Percentiles rank a stretch among this genome's conserved stretches.
phyloP scores from a whole-genome alignment of 2,888 invertebrate genomes.

The Cancer borealis region DNA sequence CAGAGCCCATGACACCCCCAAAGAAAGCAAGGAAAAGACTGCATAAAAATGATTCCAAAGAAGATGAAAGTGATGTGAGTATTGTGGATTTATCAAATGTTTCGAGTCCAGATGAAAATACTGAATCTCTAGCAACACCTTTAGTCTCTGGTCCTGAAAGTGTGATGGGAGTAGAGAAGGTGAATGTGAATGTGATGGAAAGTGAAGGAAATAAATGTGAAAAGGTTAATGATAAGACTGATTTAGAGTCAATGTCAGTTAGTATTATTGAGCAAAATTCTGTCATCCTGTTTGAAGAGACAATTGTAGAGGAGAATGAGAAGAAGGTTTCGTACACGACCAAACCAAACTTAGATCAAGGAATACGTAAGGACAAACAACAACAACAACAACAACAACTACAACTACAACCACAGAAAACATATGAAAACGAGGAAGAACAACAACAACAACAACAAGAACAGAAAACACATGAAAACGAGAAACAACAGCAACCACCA shows the following conservation, averaged over 20 bases:
- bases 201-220: not conserved
- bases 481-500: too few species aligned
- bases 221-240: not conserved
- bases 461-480: too few species aligned
- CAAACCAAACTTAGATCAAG: not conserved
- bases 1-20: constrained; percentile 76
- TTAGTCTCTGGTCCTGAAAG: not conserved
- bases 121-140: not conserved
- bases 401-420: too few species aligned
- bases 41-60: not conserved
- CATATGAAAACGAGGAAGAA: too few species aligned
- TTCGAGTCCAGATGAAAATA: not conserved
- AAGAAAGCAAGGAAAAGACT: not conserved
- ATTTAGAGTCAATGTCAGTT: not conserved
- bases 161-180: not conserved
- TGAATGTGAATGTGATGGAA: not conserved
- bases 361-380: not conserved
- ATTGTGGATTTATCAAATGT: not conserved
- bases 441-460: too few species aligned
- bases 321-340: not conserved
- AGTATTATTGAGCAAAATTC: not conserved
- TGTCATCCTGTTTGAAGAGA: not conserved
- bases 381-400: too few species aligned
- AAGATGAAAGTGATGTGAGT: not conserved
- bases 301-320: not conserved